phyloP scores from a whole-genome alignment of 2,797 vertebrate species.

The Phalloptychus januarius region DNA sequence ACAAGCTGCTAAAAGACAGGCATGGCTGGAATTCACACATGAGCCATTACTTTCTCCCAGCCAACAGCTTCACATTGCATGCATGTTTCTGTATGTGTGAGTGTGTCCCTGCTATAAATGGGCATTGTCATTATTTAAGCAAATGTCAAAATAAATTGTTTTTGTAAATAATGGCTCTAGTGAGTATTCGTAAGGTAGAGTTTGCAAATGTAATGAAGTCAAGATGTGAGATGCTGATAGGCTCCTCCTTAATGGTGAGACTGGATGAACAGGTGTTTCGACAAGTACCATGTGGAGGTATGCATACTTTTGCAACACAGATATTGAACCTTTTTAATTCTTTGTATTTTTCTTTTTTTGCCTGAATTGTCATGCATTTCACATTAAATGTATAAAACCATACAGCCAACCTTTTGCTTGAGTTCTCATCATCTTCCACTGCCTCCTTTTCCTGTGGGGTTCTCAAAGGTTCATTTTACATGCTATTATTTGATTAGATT shows the following conservation, averaged over 20 bases:
- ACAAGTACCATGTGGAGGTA: not conserved
- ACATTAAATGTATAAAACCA: not conserved
- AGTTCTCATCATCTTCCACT: not conserved
- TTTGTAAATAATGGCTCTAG: not conserved
- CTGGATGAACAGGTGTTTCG: not conserved
- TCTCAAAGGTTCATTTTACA: not conserved
- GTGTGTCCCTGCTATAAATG: constrained; percentile 59
- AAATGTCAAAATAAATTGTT: constrained; percentile 15
- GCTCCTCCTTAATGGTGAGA: not conserved
- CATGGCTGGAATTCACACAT: constrained; percentile 82
- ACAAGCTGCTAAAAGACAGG: constrained; percentile 74
- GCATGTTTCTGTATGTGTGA: constrained; percentile 18
- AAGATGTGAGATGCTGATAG: not conserved
- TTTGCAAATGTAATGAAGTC: not conserved
- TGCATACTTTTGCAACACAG: not conserved
- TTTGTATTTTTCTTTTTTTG: not conserved
- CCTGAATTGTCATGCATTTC: not conserved
- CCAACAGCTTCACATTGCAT: constrained; percentile 32
- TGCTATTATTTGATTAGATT: not conserved
- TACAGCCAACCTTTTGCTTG: not conserved
- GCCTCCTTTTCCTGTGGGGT: not conserved
- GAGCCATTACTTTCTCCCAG: constrained; percentile 64
- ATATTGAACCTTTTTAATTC: not conserved
- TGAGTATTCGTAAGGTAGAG: not conserved
- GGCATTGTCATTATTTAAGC: constrained; percentile 15